A percentile compares a stretch with the other conserved stretches of the same genome.
Conservation (phyloP, 2,888 invertebrate species). For the Dendrolimus pini region DNA sequence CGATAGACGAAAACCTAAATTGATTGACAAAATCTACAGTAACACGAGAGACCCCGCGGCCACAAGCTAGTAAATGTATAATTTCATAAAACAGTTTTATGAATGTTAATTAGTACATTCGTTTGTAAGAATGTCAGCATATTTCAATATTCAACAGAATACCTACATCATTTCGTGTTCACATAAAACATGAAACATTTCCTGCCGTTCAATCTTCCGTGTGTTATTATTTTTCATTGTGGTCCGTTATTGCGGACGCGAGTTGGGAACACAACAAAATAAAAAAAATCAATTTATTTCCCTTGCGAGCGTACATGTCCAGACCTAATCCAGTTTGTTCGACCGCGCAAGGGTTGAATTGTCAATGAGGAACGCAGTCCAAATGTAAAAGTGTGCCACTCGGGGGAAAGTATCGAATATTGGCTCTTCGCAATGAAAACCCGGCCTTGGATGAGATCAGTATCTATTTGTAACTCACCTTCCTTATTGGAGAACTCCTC, state of each 20-base stretch:
- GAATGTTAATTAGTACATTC: not conserved
- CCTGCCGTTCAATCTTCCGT: conserved; percentile 43
- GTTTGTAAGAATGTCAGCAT: not conserved
- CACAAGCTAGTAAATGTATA: no score
- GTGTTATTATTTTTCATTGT: conserved; percentile 62
- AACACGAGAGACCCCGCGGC: no score
- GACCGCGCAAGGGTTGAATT: conserved; percentile 74
- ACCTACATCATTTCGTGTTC: conserved; percentile 24
- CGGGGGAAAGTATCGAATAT: conserved; percentile 58
- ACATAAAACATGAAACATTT: conserved; percentile 20
- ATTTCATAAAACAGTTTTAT: no score
- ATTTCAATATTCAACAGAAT: conserved; percentile 12
- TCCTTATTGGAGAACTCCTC: conserved; percentile 24
- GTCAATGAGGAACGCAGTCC: conserved; percentile 66
- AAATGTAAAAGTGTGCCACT: conserved; percentile 63
- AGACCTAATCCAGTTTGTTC: conserved; percentile 72
- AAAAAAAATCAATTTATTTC: conserved; percentile 73
- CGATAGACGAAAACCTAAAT: no score
- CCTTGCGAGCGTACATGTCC: conserved; percentile 69
- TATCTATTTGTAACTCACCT: conserved; percentile 47
- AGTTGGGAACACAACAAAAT: conserved; percentile 51
- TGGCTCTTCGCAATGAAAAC: conserved; percentile 55
- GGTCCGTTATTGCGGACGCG: conserved; percentile 56
- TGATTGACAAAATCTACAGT: no score
- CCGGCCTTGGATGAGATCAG: conserved; percentile 42